Evolutionary conservation across 2,888 invertebrate genomes (phyloP), one percentile per base, ranked within the genome.

Genomic region (Bombylius major): DNA sequence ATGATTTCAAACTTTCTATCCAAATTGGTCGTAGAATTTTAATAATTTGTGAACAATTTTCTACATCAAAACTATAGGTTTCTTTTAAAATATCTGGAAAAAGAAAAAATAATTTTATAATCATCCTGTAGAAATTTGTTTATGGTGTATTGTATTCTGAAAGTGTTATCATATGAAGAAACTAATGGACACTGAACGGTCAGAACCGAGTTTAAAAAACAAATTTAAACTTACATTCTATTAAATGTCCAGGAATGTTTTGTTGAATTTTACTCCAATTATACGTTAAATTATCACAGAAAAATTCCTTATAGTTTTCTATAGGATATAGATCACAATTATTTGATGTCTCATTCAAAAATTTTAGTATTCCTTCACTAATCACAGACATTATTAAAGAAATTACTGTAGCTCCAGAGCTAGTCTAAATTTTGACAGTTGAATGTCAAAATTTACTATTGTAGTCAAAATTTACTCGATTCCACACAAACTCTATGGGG

Each of bases 1-100:
- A 13, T 44, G 36, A 34, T n/a, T 14, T 13, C 23, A 44, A 14
- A 13, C 54, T 51, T n/a, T 47, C 13, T 13, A 44, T 44, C 59
- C 59, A 59, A 47, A 59, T 53, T 5, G 54, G 56, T 5, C 56
- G 56, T 11, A 59, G 12, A 12, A 45, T 55, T 9, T 44, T 32
- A 14, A 54, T 54, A 45, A 53, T 54, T 49, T 53, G n/a, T 14
- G 12, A 13, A 23, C 58, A 58, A 39, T 47, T 51, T 44, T 54
- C 13, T 36, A 50, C 34, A 36, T 36, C 8, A 36, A 36, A 36
- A 7, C 7, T 7, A 36, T 7, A 36, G 5, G 34, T 36, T 36
- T 36, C 7, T 7, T 1, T 36, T 36, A 36, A 36, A 36, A 36
- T 36, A 36, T 36, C 34, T 36, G 34, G 4, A 36, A 36, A 34